Base-by-base conservation (phyloP, 2,113 vertebrate species). In the Muntiacus reevesi region DNA sequence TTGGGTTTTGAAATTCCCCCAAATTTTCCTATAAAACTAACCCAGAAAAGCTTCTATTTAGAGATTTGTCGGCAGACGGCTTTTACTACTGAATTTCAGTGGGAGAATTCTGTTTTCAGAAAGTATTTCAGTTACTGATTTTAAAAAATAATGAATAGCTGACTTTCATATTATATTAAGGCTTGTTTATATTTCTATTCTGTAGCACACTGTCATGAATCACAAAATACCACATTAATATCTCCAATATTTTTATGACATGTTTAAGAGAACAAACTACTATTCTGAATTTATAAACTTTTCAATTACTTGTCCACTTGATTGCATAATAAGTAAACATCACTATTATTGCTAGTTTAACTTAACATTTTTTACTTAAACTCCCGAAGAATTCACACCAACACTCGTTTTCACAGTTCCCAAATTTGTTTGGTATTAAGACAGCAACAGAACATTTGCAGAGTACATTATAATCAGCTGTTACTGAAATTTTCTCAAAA, bases 141-240 rank as follows among this genome's bases (percentile, higher is more conserved):
- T 88, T 21, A 62, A 89, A 84, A 96, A 81, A 93, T 84, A 95
- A 97, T 95, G 71, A 98, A 97, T 47, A 97, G 62, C 95, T 50
- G 43, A 98, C 76, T 91, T 94, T 87, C 57, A 85, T 27, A 27
- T 90, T 43, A 96, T 94, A 94, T 94, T 93, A 96, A 95, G 28
- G 17, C 27, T 94, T 92, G 10, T 62, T 89, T 96, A 10, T 92
- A 90, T 55, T 76, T 87, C n/a, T 76, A 19, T 95, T 94, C 40
- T 85, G 21, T 64, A 87, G 54, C 89, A 78, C 15, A 67, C 71
- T 92, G 84, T 79, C 76, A 15, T 76, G 89, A 95, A 45, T 94
- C 54, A 87, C 30, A 87, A 94, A 95, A 88, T 60, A 76, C 25
- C 55, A 60, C n/a, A 60, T 30, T 88, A 81, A 92, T 28, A 83